Conservation (phyloP, 92 coral and sea anemone genomes). For the Siderastrea siderea region DNA sequence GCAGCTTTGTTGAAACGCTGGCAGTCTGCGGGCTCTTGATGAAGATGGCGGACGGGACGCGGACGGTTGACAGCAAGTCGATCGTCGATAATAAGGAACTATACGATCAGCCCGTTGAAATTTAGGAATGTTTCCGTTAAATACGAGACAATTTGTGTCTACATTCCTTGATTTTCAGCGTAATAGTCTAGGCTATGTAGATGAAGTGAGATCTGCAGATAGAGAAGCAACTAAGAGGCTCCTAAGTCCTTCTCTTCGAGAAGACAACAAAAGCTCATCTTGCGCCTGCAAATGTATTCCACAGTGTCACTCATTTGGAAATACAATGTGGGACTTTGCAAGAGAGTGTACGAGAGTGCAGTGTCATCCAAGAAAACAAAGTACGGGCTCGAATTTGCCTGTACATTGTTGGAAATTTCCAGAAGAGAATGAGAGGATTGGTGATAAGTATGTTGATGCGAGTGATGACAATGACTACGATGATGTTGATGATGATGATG, state of each 20-base stretch:
- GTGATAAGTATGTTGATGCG: neutral
- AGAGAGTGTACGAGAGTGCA: neutral
- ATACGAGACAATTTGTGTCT: constrained; percentile 26
- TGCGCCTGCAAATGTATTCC: neutral
- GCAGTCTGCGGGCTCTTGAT: constrained; percentile 4
- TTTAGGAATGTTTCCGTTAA: constrained; percentile 17
- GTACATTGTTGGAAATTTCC: neutral
- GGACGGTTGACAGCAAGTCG: neutral
- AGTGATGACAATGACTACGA: neutral
- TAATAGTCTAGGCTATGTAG: constrained; percentile 36
- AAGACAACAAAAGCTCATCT: neutral
- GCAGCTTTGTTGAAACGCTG: constrained; percentile 1
- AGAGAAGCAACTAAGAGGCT: constrained; percentile 21
- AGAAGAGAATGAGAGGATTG: neutral
- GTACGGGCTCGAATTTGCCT: neutral
- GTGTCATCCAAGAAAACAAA: neutral
- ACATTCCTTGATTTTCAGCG: constrained; percentile 47
- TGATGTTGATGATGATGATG: neutral
- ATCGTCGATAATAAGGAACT: too few species aligned
- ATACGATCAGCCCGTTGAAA: too few species aligned
- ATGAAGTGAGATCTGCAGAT: neutral
- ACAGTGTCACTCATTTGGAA: constrained; percentile 18
- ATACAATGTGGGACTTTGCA: constrained; percentile 18
- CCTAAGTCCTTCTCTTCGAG: neutral
- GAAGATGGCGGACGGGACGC: constrained; percentile 55